Evolutionary conservation across 2,797 vertebrate genomes (phyloP).

Genomic region (Enteromius paludinosus): DNA sequence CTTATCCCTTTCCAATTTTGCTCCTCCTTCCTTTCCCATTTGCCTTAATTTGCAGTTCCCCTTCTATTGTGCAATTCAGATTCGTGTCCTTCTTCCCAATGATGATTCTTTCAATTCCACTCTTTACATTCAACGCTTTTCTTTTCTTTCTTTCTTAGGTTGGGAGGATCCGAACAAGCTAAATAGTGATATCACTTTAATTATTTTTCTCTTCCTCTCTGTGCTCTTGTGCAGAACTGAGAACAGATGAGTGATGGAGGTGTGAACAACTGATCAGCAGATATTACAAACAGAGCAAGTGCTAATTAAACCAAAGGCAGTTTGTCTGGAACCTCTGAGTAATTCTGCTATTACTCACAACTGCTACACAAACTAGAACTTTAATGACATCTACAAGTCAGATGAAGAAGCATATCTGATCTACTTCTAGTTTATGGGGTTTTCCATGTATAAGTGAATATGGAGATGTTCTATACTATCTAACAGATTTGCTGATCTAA

Average conservation of each 20-base stretch:
- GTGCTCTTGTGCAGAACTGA: constrained; percentile 35
- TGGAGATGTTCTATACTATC: background rate
- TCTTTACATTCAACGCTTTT: background rate
- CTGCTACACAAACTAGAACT: constrained; percentile 5
- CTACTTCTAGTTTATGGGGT: background rate
- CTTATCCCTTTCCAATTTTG: background rate
- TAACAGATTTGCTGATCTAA: background rate
- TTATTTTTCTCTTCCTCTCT: background rate
- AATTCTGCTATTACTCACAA: constrained; percentile 36
- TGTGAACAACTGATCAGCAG: constrained; percentile 38
- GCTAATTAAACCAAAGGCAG: constrained; percentile 44
- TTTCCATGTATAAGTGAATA: background rate
- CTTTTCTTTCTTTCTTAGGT: background rate
- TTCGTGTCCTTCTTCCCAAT: background rate
- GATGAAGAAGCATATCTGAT: background rate
- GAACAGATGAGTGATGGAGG: constrained; percentile 13
- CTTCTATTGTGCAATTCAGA: background rate
- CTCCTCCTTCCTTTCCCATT: too few species aligned
- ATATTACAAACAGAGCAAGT: constrained; percentile 40
- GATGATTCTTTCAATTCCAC: background rate
- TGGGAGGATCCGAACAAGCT: background rate
- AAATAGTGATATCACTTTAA: background rate
- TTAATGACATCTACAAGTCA: constrained; percentile 19
- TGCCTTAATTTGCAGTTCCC: background rate
- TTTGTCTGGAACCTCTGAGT: constrained; percentile 5